Evolutionary conservation across 2,888 invertebrate genomes (phyloP).

Genomic region (Mayetiola destructor): DNA sequence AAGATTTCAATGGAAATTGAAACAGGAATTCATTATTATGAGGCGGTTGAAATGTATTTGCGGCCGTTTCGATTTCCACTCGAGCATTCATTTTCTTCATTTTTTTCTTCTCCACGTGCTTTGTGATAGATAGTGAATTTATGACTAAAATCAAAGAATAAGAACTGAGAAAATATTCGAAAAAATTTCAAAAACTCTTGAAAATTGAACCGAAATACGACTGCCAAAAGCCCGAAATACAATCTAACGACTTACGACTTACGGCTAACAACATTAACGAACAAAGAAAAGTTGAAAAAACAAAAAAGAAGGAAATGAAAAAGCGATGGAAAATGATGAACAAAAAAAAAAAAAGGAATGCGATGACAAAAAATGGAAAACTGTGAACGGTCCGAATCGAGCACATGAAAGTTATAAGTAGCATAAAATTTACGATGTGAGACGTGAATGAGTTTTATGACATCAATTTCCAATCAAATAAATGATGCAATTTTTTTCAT

Average conservation of each 20-base stretch:
- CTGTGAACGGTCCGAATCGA: too few species aligned
- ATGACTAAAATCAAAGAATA: background rate
- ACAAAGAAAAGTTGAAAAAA: background rate
- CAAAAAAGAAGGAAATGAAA: background rate
- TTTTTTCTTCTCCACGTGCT: background rate
- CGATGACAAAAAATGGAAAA: background rate
- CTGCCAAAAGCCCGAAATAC: too few species aligned
- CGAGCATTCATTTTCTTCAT: background rate
- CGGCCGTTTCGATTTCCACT: background rate
- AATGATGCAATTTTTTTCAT: conserved; percentile 5
- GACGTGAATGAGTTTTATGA: background rate
- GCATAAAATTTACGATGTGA: conserved; percentile 8
- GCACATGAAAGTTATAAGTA: background rate
- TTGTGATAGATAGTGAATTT: conserved; percentile 5
- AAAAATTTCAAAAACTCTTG: background rate
- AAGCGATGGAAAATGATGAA: background rate
- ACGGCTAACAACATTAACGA: background rate
- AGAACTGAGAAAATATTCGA: background rate
- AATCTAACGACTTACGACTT: background rate
- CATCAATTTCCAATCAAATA: conserved; percentile 12
- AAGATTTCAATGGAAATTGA: background rate
- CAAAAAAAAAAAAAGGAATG: background rate
- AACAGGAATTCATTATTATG: background rate
- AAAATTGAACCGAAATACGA: too few species aligned
- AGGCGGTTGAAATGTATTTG: too few species aligned